These are phyloP conservation scores for Morone chrysops DNA, from an alignment of 2,113 vertebrate genomes.

Conservation along the genomic window DNA sequence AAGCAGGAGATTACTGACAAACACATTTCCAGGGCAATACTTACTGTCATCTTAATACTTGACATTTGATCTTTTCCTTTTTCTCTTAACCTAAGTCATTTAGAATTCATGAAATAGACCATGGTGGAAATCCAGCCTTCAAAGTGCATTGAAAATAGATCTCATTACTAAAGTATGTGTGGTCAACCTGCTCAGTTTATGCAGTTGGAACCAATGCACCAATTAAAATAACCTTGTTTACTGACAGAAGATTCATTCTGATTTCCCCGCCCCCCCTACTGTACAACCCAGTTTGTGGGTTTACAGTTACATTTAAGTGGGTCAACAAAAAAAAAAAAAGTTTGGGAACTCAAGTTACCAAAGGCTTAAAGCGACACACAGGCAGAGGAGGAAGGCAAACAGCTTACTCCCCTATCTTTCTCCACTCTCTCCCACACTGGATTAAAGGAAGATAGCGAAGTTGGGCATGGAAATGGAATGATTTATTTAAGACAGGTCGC, in stretches of 20 bases:
- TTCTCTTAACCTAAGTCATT: neutral
- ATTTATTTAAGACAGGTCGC: slow-evolving; percentile 83
- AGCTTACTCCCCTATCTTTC: slow-evolving; percentile 78
- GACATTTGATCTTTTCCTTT: neutral
- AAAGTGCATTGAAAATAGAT: slow-evolving; percentile 26
- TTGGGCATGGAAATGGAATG: slow-evolving; percentile 79
- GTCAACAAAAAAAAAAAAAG: slow-evolving; percentile 73
- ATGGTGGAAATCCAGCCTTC: slow-evolving; percentile 11
- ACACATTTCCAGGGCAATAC: neutral
- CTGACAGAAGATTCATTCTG: slow-evolving; percentile 7
- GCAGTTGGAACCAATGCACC: neutral
- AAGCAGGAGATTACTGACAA: slow-evolving; percentile 12
- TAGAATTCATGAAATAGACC: slow-evolving; percentile 20
- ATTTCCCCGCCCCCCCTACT: slow-evolving; percentile 40
- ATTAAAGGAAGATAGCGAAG: slow-evolving; percentile 79
- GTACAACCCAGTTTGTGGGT: slow-evolving; percentile 70
- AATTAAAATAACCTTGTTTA: slow-evolving; percentile 49
- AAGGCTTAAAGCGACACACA: slow-evolving; percentile 79
- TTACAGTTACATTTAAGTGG: slow-evolving; percentile 79
- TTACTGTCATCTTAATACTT: neutral
- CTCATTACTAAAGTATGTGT: slow-evolving; percentile 15
- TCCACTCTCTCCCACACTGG: slow-evolving; percentile 78
- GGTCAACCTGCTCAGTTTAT: neutral
- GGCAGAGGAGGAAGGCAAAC: slow-evolving; percentile 78
- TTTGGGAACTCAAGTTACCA: slow-evolving; percentile 76